Percentiles rank a stretch among this genome's conserved stretches.
Evolutionary conservation across 2,888 invertebrate species (phyloP).

Genomic region (Drosophila hawaiiensis): DNA sequence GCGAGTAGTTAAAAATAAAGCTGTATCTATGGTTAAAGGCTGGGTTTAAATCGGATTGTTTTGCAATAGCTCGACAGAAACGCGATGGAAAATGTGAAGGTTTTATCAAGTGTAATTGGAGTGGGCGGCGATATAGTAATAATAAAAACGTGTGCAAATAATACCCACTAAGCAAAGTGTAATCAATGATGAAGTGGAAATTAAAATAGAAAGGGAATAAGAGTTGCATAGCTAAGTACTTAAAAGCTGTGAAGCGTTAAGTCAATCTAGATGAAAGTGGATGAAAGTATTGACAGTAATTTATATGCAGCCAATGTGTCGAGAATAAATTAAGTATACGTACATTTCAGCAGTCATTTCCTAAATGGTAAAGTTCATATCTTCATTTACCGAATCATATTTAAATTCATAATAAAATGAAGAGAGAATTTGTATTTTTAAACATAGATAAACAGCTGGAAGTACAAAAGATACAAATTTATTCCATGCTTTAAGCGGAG

Average conservation of each 20-base stretch:
- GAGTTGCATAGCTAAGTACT: not conserved
- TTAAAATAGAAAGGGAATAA: not conserved
- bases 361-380: not conserved
- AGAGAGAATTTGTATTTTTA: not conserved
- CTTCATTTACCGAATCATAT: not conserved
- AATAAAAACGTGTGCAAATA: not conserved
- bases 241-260: not conserved
- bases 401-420: not conserved
- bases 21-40: not conserved
- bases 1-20: constrained; percentile 3
- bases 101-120: constrained; percentile 17
- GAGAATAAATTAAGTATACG: not conserved
- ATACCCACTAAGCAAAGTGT: not conserved
- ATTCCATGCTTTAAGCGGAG: too few species aligned
- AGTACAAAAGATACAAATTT: too few species aligned
- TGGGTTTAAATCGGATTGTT: constrained; percentile 29
- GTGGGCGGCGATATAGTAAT: constrained; percentile 5
- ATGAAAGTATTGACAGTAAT: not conserved
- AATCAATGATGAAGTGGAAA: not conserved
- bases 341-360: not conserved
- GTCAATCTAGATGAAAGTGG: not conserved
- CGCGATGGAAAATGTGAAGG: constrained; percentile 28
- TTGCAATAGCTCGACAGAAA: constrained; percentile 35
- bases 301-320: not conserved
- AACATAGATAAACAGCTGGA: not conserved